phyloP scores from a whole-genome alignment of 2,797 vertebrate genomes.

The Pangasius krempfi region DNA sequence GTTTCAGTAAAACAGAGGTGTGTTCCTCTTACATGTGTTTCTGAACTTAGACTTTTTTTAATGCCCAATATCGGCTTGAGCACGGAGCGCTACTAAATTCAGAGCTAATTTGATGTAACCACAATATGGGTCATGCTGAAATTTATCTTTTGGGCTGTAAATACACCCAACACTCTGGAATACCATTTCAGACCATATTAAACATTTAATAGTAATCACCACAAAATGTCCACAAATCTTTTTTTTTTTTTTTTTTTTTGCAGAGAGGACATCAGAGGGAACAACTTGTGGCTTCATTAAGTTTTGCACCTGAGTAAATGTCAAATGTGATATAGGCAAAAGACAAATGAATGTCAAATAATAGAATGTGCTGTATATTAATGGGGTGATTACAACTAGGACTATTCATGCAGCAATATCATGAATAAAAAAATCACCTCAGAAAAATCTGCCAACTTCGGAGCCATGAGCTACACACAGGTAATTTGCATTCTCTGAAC shows the following conservation, averaged over 20 bases:
- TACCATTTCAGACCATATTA: background rate
- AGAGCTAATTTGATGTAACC: background rate
- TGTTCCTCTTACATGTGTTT: background rate
- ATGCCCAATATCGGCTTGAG: background rate
- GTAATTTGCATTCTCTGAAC: background rate
- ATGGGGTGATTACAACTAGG: background rate
- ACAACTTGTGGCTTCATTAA: background rate
- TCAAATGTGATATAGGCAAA: background rate
- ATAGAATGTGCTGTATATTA: background rate
- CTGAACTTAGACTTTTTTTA: background rate
- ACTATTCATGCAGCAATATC: background rate
- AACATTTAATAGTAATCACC: background rate
- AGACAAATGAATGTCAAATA: background rate
- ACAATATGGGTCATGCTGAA: background rate
- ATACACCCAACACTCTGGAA: background rate
- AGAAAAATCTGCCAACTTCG: background rate
- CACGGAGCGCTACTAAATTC: background rate
- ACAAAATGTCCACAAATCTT: background rate
- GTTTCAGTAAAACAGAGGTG: background rate
- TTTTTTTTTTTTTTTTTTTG: background rate
- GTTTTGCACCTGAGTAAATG: background rate
- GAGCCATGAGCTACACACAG: background rate
- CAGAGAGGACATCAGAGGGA: background rate
- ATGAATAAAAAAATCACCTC: background rate
- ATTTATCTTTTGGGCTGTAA: background rate